Evolutionary conservation across 2,888 invertebrate genomes (phyloP), one percentile per base, ranked within the genome.

Genomic region (Stegana nigrithorax): DNA sequence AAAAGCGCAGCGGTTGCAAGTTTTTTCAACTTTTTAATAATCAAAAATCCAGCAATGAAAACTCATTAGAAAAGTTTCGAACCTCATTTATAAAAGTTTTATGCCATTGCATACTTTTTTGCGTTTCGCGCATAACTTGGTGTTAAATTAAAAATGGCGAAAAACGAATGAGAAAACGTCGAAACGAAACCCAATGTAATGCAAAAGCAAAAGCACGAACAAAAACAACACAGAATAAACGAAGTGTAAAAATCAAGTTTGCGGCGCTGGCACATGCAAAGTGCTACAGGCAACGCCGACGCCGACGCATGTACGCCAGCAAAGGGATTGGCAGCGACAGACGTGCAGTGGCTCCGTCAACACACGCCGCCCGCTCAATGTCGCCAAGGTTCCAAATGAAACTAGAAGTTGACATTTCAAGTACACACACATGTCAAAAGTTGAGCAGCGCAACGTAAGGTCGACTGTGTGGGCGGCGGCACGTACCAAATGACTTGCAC

Each of bases 11-110:
- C 42, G 42, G 6, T 42, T 10, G 42, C 14, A 7, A 5, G 29
- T 1, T 42, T 17, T n/a, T 42, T 26, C 5, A 39, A 39, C 39
- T 39, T 39, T 39, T 39, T 39, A 39, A 39, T 39, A n/a, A 39
- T 39, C 39, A 6, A 39, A 39, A 39, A 39, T 8, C 25, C n/a
- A 19, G 36, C 53, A 55, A 32, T 19, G 32, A 55, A 55, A 55
- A 55, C 53, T 55, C 53, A 55, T 55, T 55, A 55, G 27, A 27
- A 55, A 55, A 55, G 53, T 55, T 55, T 51, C 14, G 17, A 51
- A 51, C 27, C 29, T 26, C 51, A 51, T 27, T 51, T 51, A 27
- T 51, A 51, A 27, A 51, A 51, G 51, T 51, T 51, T 26, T n/a
- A 29, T 10, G 6, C 14, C 17, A 17, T 23, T 14, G n/a, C 17